A percentile compares a stretch with the other conserved stretches of the same genome.
Evolutionary conservation across 2,888 invertebrate genomes (phyloP).

Genomic region (Amitus sp.): DNA sequence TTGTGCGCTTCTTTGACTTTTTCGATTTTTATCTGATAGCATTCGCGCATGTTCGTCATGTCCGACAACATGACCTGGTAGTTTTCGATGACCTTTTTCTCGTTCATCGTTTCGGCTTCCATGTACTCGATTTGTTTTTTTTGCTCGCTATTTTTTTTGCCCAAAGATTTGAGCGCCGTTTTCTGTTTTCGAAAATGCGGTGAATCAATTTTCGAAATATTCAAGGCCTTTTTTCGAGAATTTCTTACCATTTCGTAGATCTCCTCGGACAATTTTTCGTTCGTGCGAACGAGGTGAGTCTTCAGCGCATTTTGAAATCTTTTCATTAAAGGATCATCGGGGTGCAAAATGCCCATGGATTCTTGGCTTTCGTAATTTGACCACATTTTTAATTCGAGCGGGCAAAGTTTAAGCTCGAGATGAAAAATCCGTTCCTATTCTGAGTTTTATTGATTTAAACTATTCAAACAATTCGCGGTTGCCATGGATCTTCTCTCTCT

Average conservation of each 20-base stretch:
- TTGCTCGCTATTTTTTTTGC: slow-evolving; percentile 69
- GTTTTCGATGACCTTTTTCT: slow-evolving; percentile 69
- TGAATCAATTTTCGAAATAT: not conserved
- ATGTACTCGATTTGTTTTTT: slow-evolving; percentile 72
- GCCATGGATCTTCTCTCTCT: not conserved
- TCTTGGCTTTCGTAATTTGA: not conserved
- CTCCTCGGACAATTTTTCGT: slow-evolving; percentile 73
- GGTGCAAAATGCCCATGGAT: slow-evolving; percentile 70
- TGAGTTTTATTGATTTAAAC: too few species aligned
- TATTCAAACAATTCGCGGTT: not conserved
- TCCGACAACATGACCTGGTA: slow-evolving; percentile 69
- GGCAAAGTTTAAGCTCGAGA: too few species aligned
- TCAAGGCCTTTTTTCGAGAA: too few species aligned
- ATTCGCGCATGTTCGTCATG: slow-evolving; percentile 67
- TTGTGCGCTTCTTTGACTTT: slow-evolving; percentile 67
- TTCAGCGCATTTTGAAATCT: slow-evolving; percentile 78
- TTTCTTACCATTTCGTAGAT: slow-evolving; percentile 73
- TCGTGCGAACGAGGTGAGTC: slow-evolving; percentile 74
- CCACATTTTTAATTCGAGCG: not conserved
- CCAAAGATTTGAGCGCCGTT: slow-evolving; percentile 65
- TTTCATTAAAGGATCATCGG: slow-evolving; percentile 79
- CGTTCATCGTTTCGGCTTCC: slow-evolving; percentile 71
- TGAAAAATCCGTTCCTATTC: too few species aligned
- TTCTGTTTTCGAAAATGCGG: slow-evolving; percentile 56
- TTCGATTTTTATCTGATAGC: slow-evolving; percentile 67